These are phyloP conservation scores for Agrochola litura DNA, from an alignment of 2,888 invertebrate genomes.

Conservation along the genomic window DNA sequence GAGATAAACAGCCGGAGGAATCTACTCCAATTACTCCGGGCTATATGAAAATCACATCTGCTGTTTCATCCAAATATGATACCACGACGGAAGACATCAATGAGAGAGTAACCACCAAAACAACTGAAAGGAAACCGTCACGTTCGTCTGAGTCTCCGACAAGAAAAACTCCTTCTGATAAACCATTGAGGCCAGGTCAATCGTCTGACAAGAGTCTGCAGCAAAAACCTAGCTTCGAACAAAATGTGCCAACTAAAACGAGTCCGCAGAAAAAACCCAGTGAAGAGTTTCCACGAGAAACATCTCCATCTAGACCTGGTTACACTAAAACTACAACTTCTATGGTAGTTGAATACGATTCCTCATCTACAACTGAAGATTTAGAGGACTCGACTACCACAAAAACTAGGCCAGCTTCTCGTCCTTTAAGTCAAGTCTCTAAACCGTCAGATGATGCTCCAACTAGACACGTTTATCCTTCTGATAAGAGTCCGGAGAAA, in stretches of 20 bases:
- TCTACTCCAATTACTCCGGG: constrained; percentile 28
- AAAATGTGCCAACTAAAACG: constrained; percentile 21
- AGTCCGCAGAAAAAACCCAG: constrained; percentile 56
- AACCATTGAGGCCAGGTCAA: constrained; percentile 40
- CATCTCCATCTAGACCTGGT: constrained; percentile 50
- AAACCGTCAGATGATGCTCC: not conserved
- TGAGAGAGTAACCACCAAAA: constrained; percentile 37
- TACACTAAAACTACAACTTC: constrained; percentile 59
- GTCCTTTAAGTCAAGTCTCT: constrained; percentile 12
- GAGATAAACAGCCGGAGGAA: constrained; percentile 25
- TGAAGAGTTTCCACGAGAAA: constrained; percentile 26
- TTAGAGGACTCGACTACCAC: constrained; percentile 32
- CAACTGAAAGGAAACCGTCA: constrained; percentile 43
- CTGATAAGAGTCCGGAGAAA: constrained; percentile 38
- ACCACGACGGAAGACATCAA: constrained; percentile 27
- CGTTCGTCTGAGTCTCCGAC: constrained; percentile 48
- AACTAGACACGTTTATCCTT: constrained; percentile 10
- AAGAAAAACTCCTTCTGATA: constrained; percentile 44
- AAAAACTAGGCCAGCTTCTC: constrained; percentile 10
- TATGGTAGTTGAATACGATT: constrained; percentile 57
- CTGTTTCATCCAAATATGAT: constrained; percentile 43
- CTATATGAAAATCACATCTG: constrained; percentile 46
- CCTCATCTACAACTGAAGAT: constrained; percentile 47
- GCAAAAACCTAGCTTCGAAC: constrained; percentile 35
- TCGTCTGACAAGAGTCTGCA: constrained; percentile 51